Percentiles rank a stretch among this genome's conserved stretches.
These are phyloP conservation scores for Buathra laborator DNA, from an alignment of 2,888 invertebrate genomes.

Conservation along the genomic window DNA sequence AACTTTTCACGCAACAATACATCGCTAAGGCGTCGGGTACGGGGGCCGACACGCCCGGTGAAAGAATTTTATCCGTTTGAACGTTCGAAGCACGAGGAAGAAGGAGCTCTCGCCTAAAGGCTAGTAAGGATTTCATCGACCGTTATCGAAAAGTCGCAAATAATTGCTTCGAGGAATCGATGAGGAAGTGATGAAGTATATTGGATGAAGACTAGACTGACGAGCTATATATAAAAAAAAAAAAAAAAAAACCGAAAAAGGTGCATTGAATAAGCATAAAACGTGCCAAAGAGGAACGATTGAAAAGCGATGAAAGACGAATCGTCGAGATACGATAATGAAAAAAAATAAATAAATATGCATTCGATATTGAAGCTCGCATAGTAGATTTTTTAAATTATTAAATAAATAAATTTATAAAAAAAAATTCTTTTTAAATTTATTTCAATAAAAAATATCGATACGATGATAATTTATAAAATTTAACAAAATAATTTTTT, in stretches of 20 bases:
- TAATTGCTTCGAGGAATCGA: slow-evolving; percentile 43
- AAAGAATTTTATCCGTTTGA: slow-evolving; percentile 49
- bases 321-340: background rate
- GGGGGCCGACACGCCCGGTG: slow-evolving; percentile 6
- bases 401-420: too few species aligned
- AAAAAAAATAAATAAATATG: background rate
- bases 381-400: too few species aligned
- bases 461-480: too few species aligned
- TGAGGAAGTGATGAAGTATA: slow-evolving; percentile 24
- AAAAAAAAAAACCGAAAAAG: background rate
- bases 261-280: background rate
- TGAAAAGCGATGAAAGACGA: background rate
- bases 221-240: slow-evolving; percentile 15
- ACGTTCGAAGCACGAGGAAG: slow-evolving; percentile 12
- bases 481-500: too few species aligned
- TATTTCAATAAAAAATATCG: too few species aligned
- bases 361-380: too few species aligned
- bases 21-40: background rate
- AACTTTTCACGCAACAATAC: slow-evolving; percentile 36
- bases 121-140: slow-evolving; percentile 3
- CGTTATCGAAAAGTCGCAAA: slow-evolving; percentile 49
- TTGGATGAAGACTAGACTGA: background rate
- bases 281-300: background rate
- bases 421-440: too few species aligned
- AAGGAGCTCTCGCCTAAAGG: background rate